Percentiles rank a stretch among this genome's conserved stretches.
Conservation (phyloP, 2,113 vertebrate genomes). For the Dermatemys mawii region DNA sequence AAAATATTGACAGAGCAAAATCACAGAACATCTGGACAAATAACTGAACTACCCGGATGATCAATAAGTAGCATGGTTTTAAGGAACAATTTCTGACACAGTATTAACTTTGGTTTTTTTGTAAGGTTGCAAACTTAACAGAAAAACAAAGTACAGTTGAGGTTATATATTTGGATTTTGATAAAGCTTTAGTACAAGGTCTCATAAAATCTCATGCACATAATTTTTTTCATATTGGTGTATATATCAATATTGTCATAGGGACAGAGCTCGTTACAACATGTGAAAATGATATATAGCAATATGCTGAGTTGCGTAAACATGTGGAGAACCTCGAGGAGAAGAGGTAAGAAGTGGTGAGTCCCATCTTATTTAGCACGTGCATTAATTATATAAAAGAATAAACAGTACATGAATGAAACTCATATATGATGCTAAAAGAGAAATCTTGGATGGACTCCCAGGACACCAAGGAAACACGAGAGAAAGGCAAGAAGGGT, state of each 20-base stretch:
- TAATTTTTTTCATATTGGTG: constrained; percentile 36
- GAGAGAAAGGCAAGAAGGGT: constrained; percentile 43
- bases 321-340: neutral
- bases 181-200: constrained; percentile 34
- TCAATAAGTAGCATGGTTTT: constrained; percentile 45
- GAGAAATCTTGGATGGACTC: constrained; percentile 27
- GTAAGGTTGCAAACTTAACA: constrained; percentile 49
- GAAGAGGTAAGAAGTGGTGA: neutral
- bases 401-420: constrained; percentile 7
- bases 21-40: constrained; percentile 38
- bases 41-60: constrained; percentile 41
- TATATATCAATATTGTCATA: constrained; percentile 29
- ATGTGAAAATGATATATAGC: neutral
- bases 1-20: constrained; percentile 56
- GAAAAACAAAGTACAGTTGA: constrained; percentile 42
- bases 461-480: constrained; percentile 25
- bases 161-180: constrained; percentile 63
- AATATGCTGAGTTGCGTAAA: neutral
- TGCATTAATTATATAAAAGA: neutral
- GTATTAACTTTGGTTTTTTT: constrained; percentile 16
- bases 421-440: neutral
- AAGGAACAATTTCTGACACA: constrained; percentile 28
- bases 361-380: neutral
- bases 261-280: constrained; percentile 1
- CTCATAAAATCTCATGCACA: constrained; percentile 29